Conservation (phyloP, 2,888 invertebrate species). For the Dorcus parallelipipedus region DNA sequence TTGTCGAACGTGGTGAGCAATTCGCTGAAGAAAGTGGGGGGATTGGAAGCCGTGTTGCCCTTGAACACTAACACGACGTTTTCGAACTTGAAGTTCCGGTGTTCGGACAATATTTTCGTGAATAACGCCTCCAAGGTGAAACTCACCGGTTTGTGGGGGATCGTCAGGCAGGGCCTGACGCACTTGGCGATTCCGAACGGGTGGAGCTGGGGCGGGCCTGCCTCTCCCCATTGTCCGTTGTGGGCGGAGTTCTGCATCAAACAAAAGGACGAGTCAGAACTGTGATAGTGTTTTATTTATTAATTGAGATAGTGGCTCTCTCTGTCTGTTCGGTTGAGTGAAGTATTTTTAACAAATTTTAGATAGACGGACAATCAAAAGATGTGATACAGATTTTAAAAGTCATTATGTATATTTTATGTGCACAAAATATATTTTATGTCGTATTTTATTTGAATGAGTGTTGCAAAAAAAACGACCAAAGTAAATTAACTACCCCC, state of each 20-base stretch:
- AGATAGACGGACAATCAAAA: too few species aligned
- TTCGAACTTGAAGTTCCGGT: slow-evolving; percentile 26
- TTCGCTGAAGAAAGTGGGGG: slow-evolving; percentile 28
- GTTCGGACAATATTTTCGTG: slow-evolving; percentile 33
- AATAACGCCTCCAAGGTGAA: slow-evolving; percentile 35
- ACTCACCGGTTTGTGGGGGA: slow-evolving; percentile 57
- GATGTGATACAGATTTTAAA: too few species aligned
- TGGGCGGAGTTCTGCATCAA: slow-evolving; percentile 66
- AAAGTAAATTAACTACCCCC: too few species aligned
- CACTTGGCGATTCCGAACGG: slow-evolving; percentile 79
- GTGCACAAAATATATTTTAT: too few species aligned
- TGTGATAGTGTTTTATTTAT: slow-evolving; percentile 1
- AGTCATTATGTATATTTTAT: too few species aligned
- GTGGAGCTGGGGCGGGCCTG: slow-evolving; percentile 80
- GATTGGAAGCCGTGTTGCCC: slow-evolving; percentile 36
- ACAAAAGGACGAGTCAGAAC: background rate
- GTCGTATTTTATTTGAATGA: too few species aligned
- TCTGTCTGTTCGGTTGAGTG: too few species aligned
- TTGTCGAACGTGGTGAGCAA: slow-evolving; percentile 5
- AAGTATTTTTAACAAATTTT: too few species aligned
- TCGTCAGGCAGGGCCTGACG: slow-evolving; percentile 67
- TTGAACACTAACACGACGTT: slow-evolving; percentile 36
- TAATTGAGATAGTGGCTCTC: too few species aligned
- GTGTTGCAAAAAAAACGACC: too few species aligned
- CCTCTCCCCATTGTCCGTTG: slow-evolving; percentile 70